phyloP scores from a whole-genome alignment of 2,888 invertebrate species.

The Arge pagana region DNA sequence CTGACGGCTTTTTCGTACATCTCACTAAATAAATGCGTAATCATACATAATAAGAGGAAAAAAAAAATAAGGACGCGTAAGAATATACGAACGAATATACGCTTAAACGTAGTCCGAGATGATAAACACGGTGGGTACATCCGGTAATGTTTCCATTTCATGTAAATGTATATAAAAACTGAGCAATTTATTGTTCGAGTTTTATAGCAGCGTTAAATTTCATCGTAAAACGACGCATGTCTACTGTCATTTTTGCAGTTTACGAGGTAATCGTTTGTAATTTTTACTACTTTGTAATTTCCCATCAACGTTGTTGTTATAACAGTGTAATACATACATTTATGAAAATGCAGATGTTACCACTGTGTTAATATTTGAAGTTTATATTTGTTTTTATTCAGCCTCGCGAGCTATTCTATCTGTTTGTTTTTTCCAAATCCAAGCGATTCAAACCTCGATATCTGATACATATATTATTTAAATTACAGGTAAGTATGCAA shows the following conservation, averaged over 20 bases:
- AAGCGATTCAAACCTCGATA: constrained; percentile 15
- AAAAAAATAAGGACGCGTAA: no score
- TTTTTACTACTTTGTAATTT: no score
- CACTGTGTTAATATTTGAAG: constrained; percentile 4
- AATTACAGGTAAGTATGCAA: constrained; percentile 16
- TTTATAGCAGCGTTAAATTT: constrained; percentile 6
- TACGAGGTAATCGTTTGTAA: no score
- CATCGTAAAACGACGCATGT: no score
- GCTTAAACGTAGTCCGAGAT: constrained; percentile 6
- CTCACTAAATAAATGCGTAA: no score
- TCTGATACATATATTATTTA: constrained; percentile 12
- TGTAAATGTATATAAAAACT: constrained; percentile 13
- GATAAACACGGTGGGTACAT: constrained; percentile 9
- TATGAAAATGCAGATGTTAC: constrained; percentile 8
- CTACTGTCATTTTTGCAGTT: no score
- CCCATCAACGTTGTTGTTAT: no score
- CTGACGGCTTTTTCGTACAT: no score
- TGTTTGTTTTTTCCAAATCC: constrained; percentile 20
- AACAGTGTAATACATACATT: constrained; percentile 6
- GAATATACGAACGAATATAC: no score
- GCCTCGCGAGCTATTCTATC: constrained; percentile 5
- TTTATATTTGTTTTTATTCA: no score
- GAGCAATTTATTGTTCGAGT: constrained; percentile 14
- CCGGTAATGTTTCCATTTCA: neutral
- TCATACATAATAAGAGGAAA: no score